A percentile compares a stretch with the other conserved stretches of the same genome.
These are phyloP conservation scores for Bruchidius siliquastri DNA, from an alignment of 2,888 invertebrate genomes.

Conservation along the genomic window DNA sequence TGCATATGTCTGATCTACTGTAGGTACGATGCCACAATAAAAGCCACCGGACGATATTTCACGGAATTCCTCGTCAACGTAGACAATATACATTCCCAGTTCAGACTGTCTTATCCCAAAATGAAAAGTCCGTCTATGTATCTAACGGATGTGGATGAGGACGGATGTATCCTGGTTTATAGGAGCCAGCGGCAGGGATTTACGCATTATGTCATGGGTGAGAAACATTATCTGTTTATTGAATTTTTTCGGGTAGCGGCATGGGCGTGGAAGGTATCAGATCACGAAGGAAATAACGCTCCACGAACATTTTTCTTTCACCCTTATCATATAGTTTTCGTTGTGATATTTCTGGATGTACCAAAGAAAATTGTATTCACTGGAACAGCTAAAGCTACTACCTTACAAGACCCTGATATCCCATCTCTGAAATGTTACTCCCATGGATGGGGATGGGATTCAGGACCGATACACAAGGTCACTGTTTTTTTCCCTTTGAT, in stretches of 20 bases:
- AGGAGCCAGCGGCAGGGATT: conserved; percentile 77
- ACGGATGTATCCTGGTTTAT: conserved; percentile 82
- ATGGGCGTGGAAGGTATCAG: neutral
- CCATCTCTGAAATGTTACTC: too few relatives aligned
- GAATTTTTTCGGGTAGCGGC: neutral
- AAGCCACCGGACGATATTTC: conserved; percentile 83
- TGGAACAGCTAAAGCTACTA: too few relatives aligned
- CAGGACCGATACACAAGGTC: too few relatives aligned
- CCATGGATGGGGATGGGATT: too few relatives aligned
- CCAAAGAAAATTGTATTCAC: too few relatives aligned
- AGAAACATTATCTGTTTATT: conserved; percentile 2
- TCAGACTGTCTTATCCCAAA: conserved; percentile 88
- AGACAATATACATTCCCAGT: conserved; percentile 87
- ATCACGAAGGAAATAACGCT: too few relatives aligned
- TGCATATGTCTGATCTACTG: too few relatives aligned
- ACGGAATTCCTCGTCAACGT: conserved; percentile 88
- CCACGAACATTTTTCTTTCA: too few relatives aligned
- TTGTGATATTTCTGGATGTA: too few relatives aligned
- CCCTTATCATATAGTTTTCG: too few relatives aligned
- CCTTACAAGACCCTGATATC: too few relatives aligned
- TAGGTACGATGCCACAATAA: conserved; percentile 83
- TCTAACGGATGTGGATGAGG: conserved; percentile 74
- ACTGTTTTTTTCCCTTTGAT: too few relatives aligned
- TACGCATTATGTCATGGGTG: conserved; percentile 81
- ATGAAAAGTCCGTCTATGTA: conserved; percentile 94